Base-by-base conservation (phyloP, 2,113 vertebrate species). In the Vombatus ursinus region DNA sequence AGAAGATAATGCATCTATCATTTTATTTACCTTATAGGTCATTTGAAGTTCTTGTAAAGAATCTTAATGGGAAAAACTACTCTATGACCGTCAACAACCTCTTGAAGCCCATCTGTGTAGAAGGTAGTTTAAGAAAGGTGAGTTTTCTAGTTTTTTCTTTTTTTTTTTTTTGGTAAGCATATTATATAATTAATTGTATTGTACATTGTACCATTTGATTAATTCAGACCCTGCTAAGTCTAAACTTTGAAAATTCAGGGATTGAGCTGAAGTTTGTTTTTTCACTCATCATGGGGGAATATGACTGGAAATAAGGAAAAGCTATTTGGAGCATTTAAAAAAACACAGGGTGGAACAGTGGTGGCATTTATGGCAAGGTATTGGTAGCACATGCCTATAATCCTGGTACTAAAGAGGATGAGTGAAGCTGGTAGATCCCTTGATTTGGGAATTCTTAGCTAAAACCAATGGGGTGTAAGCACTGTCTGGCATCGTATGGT, bases 81-180 rank as follows among this genome's bases (percentile, higher is more conserved):
- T 99, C 99, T 96, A 99, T 99, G 99, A 99, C 98, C 4, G 98
- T 99, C 95, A 99, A 99, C 97, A 99, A 99, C 96, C 99, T 99
- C 25, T 98, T 99, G 94, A 99, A 98, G 94, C 99, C 99, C 54
- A 99, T 99, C 84, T 98, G 99, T 97, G 98, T 98, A 95, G 99
- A 99, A 97, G 99, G 99, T 94, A 99, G 99, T 98, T 99, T 98
- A 94, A 99, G 98, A 98, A 99, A 99, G 99, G 99, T 99, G 89
- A 96, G 97, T 97, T 7, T 90, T 50, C 8, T 90, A 37, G 3
- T 26, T 53, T 25, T 54, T 91, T 93, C 84, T 2, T 10, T 61
- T 26, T 57, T 61, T 26, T 57, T 26, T 11, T 31, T 61, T 57
- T 57, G 10, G 7, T 24, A 2, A 10, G 92, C 19, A 49, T 93